These are phyloP conservation scores for Lasioglossum leucozonium DNA, from an alignment of 2,888 invertebrate species.

Conservation along the genomic window DNA sequence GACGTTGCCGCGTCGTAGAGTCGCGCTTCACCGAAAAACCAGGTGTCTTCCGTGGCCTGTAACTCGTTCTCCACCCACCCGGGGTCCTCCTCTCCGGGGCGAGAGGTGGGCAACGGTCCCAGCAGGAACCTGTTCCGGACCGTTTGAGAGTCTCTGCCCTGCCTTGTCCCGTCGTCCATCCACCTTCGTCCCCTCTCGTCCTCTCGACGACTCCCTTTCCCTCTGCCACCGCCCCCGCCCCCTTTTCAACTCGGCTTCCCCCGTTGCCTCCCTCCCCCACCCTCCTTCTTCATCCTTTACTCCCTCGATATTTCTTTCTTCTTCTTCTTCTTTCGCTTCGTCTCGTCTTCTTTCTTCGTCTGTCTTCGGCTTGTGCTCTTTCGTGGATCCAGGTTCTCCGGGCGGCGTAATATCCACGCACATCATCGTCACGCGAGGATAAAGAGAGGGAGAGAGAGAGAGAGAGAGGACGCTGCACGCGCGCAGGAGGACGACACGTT, in stretches of 20 bases:
- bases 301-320: slow-evolving; percentile 25
- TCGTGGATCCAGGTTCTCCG: slow-evolving; percentile 64
- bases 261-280: slow-evolving; percentile 30
- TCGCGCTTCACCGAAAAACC: slow-evolving; percentile 73
- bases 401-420: slow-evolving; percentile 76
- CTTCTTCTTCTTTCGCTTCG: slow-evolving; percentile 14
- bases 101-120: slow-evolving; percentile 76
- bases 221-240: slow-evolving; percentile 56
- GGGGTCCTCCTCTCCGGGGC: slow-evolving; percentile 49
- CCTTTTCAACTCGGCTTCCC: slow-evolving; percentile 56
- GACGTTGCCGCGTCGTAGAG: slow-evolving; percentile 71
- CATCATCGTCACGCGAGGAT: slow-evolving; percentile 71
- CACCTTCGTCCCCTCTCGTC: slow-evolving; percentile 51
- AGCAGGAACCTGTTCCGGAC: slow-evolving; percentile 78
- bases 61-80: slow-evolving; percentile 80
- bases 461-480: slow-evolving; percentile 10
- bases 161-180: slow-evolving; percentile 69
- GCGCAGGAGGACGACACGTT: not conserved
- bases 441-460: slow-evolving; percentile 1
- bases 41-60: slow-evolving; percentile 79
- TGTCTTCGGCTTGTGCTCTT: not conserved
- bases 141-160: slow-evolving; percentile 78
- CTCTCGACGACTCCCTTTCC: slow-evolving; percentile 56
- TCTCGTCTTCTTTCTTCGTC: slow-evolving; percentile 33
- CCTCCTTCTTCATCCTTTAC: slow-evolving; percentile 24